Conservation (phyloP, 2,113 vertebrate genomes). For the Ariopsis seemanni region DNA sequence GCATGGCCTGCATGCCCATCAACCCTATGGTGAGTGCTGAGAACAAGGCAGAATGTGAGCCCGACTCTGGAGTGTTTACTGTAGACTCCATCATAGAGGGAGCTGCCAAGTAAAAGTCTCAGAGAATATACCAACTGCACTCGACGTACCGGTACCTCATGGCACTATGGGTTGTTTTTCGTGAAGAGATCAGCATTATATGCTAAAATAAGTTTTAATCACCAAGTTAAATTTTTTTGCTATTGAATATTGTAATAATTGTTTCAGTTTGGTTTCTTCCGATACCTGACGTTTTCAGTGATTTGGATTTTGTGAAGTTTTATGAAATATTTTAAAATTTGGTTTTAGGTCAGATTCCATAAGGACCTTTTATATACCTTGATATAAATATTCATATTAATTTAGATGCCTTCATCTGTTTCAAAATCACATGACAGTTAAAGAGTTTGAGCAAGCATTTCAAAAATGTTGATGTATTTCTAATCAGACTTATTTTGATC, state of each 20-base stretch:
- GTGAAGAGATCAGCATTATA: not conserved
- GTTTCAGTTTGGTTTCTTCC: not conserved
- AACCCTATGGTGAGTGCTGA: slow-evolving; percentile 73
- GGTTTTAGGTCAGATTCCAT: not conserved
- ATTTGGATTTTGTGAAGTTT: slow-evolving; percentile 10
- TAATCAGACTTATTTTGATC: not conserved
- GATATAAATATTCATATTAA: not conserved
- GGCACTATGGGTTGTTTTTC: not conserved
- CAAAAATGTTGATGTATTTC: not conserved
- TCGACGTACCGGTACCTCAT: slow-evolving; percentile 8
- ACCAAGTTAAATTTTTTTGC: not conserved
- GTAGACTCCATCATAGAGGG: slow-evolving; percentile 74
- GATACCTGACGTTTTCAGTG: not conserved
- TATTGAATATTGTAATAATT: not conserved
- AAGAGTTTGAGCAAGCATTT: not conserved
- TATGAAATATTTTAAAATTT: not conserved
- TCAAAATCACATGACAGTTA: not conserved
- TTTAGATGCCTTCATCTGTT: not conserved
- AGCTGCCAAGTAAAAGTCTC: slow-evolving; percentile 67
- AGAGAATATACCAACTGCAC: not conserved
- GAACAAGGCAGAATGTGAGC: slow-evolving; percentile 78
- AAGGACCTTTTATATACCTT: not conserved
- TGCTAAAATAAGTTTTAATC: not conserved
- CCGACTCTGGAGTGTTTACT: slow-evolving; percentile 65
- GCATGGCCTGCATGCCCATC: slow-evolving; percentile 78